Evolutionary conservation across 2,888 invertebrate genomes (phyloP).

Genomic region (Atethmia centrago): DNA sequence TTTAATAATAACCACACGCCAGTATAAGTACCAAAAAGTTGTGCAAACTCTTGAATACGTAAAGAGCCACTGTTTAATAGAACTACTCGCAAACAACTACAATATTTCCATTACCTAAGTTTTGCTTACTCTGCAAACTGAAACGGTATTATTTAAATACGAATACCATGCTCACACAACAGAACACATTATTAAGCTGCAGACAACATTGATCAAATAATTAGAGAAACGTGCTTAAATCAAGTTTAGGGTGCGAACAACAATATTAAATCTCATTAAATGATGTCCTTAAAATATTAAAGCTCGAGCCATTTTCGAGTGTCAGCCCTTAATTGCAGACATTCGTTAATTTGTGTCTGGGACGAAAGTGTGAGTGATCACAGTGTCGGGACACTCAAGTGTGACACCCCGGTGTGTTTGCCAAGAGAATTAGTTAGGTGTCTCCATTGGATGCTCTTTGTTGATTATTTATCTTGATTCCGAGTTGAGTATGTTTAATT

Average conservation of each 20-base stretch:
- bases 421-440: constrained; percentile 44
- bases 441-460: constrained; percentile 46
- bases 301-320: constrained; percentile 76
- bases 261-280: constrained; percentile 70
- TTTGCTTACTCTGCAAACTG: constrained; percentile 29
- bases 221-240: constrained; percentile 64
- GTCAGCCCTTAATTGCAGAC: constrained; percentile 73
- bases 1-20: constrained; percentile 12
- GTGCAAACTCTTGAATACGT: constrained; percentile 32
- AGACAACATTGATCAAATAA: constrained; percentile 52
- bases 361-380: constrained; percentile 75
- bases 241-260: constrained; percentile 58
- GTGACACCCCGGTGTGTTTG: constrained; percentile 54
- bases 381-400: constrained; percentile 59
- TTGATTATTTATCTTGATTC: constrained; percentile 54
- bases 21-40: constrained; percentile 10
- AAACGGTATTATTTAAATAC: constrained; percentile 37
- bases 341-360: constrained; percentile 78
- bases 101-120: constrained; percentile 47
- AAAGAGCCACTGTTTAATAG: constrained; percentile 46
- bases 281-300: constrained; percentile 68
- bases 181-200: constrained; percentile 10
- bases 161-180: constrained; percentile 12
- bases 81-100: constrained; percentile 44
- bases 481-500: constrained; percentile 26